These are phyloP conservation scores for Carollia perspicillata DNA, from an alignment of 2,113 vertebrate genomes.

Conservation along the genomic window DNA sequence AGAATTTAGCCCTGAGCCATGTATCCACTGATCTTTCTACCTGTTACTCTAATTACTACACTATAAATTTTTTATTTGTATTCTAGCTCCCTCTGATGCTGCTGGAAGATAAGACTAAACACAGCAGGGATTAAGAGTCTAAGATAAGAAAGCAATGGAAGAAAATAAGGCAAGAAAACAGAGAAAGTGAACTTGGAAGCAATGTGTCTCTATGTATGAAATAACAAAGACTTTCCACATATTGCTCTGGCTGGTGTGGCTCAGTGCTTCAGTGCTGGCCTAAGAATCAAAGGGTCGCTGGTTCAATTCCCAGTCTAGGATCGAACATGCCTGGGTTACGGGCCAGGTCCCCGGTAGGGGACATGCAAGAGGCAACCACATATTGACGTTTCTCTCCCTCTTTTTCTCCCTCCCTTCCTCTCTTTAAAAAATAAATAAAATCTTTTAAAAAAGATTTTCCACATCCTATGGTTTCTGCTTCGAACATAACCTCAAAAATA, in stretches of 20 bases:
- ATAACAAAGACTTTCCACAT: neutral
- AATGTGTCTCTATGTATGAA: neutral
- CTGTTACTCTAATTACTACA: conserved; percentile 71
- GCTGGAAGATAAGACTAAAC: conserved; percentile 45
- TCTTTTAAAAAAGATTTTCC: neutral
- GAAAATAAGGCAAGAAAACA: conserved; percentile 9
- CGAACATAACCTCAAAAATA: neutral
- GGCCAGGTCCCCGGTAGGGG: too few relatives aligned
- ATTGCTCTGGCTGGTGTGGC: too few relatives aligned
- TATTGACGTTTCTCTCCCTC: too few relatives aligned
- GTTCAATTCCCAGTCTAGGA: too few relatives aligned
- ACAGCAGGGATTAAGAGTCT: neutral
- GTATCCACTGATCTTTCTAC: conserved; percentile 64
- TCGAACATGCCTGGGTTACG: too few relatives aligned
- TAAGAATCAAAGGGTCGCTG: too few relatives aligned
- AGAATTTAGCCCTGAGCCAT: conserved; percentile 62
- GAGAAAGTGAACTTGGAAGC: neutral
- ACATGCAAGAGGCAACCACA: too few relatives aligned
- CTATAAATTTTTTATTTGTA: conserved; percentile 68
- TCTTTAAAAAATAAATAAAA: too few relatives aligned
- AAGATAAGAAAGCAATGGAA: conserved; percentile 30
- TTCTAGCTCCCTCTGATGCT: conserved; percentile 34
- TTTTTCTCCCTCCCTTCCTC: too few relatives aligned
- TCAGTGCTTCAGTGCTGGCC: too few relatives aligned
- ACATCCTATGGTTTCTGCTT: neutral